These are phyloP conservation scores for Camelus bactrianus DNA, from an alignment of 2,113 vertebrate genomes.

Conservation along the genomic window DNA sequence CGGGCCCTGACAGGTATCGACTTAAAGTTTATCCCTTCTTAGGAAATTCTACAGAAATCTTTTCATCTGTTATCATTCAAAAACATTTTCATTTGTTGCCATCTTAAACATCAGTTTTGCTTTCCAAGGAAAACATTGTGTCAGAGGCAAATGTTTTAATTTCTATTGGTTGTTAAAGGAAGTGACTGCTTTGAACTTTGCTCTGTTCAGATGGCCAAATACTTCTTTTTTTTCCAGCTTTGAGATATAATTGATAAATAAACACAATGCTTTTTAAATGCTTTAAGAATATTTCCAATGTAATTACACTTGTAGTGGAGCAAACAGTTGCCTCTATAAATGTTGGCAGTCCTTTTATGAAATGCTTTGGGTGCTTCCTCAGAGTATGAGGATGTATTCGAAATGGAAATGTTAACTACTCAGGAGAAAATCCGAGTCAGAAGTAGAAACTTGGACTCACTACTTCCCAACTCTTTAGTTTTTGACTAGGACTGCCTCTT, in stretches of 20 bases:
- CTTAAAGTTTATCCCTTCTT: conserved; percentile 8
- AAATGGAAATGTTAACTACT: conserved; percentile 23
- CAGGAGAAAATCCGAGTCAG: conserved; percentile 11
- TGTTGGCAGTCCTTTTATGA: neutral
- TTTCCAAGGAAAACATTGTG: conserved; percentile 39
- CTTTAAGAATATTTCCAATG: conserved; percentile 23
- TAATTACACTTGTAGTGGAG: neutral
- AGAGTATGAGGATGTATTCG: neutral
- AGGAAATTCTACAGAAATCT: conserved; percentile 34
- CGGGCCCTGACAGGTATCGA: neutral
- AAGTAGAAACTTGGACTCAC: conserved; percentile 9
- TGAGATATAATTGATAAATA: neutral
- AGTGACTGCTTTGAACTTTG: neutral
- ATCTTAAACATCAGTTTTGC: conserved; percentile 14
- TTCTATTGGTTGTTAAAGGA: conserved; percentile 38
- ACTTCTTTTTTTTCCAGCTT: neutral
- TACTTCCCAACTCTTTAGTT: neutral
- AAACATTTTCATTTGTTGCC: neutral
- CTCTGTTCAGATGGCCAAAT: conserved; percentile 10
- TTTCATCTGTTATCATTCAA: neutral
- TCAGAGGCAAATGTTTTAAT: conserved; percentile 31
- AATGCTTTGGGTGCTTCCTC: neutral
- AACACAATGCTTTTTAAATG: neutral
- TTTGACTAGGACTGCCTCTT: neutral
- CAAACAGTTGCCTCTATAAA: conserved; percentile 14